Evolutionary conservation across 1,140 invertebrate genomes (phyloP).

Genomic region (Drosophila oshimai): DNA sequence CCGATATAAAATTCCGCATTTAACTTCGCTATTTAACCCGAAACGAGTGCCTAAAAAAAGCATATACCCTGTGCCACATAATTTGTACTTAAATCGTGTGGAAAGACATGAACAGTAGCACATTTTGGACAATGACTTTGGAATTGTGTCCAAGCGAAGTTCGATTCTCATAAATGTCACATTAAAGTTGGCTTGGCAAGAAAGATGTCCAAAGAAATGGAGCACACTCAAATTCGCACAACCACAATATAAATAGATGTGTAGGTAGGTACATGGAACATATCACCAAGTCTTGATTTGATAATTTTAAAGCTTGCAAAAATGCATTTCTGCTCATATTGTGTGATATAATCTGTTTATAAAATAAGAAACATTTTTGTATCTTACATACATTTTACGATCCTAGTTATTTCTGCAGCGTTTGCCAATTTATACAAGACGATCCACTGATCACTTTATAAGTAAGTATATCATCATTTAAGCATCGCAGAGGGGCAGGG

Average conservation of each 20-base stretch:
- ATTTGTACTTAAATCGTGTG: conserved; percentile 63
- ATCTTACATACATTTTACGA: not conserved
- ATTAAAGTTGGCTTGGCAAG: conserved; percentile 20
- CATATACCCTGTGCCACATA: conserved; percentile 61
- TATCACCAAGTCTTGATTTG: no score
- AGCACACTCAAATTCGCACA: not conserved
- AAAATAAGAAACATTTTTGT: not conserved
- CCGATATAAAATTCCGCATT: not conserved
- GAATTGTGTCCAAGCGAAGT: conserved; percentile 9
- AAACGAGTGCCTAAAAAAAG: conserved; percentile 26
- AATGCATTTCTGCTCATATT: no score
- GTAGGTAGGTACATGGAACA: not conserved
- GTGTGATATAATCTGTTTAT: no score
- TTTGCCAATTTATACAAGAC: conserved; percentile 51
- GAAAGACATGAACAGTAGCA: conserved; percentile 6
- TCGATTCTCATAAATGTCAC: conserved; percentile 57
- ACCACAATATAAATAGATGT: no score
- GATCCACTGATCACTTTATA: conserved; percentile 63
- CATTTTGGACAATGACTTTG: conserved; percentile 16
- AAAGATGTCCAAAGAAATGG: not conserved
- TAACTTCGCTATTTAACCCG: conserved; percentile 13
- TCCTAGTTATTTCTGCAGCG: conserved; percentile 5
- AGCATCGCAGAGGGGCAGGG: conserved; percentile 17
- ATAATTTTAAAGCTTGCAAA: no score
- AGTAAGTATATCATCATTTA: conserved; percentile 70